Evolutionary conservation across 2,113 vertebrate genomes (phyloP).

Genomic region (Suncus etruscus): DNA sequence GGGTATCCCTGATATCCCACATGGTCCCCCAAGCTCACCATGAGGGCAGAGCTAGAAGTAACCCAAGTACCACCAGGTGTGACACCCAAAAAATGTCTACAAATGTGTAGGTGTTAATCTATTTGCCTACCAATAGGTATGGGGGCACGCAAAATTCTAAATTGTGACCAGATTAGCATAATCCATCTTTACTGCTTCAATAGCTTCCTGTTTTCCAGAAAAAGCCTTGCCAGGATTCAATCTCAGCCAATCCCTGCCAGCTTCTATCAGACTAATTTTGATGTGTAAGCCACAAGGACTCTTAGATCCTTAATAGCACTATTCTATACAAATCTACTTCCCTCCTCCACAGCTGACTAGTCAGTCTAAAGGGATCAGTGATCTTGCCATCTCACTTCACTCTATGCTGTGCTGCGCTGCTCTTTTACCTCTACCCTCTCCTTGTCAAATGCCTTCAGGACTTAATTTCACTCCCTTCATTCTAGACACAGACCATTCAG

Average conservation of each 20-base stretch:
- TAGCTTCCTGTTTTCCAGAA: fast-evolving
- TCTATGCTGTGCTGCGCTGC: background rate
- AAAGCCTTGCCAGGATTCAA: background rate
- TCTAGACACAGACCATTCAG: background rate
- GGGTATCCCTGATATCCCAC: no score
- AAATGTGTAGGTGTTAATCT: background rate
- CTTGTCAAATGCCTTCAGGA: background rate
- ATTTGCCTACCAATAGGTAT: background rate
- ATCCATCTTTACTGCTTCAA: background rate
- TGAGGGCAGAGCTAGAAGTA: no score
- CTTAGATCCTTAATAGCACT: background rate
- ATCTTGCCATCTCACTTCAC: background rate
- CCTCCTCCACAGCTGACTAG: background rate
- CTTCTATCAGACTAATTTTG: background rate
- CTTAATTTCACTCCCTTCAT: background rate
- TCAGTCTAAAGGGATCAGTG: background rate
- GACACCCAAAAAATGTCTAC: background rate
- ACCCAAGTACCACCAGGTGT: no score
- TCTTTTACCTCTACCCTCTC: background rate
- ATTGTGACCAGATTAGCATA: background rate
- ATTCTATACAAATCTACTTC: background rate
- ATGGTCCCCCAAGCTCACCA: no score
- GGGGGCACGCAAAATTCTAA: background rate
- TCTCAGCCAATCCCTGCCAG: no score
- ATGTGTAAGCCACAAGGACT: background rate